Conservation (phyloP, 2,888 invertebrate species). For the Napeogenes inachia region DNA sequence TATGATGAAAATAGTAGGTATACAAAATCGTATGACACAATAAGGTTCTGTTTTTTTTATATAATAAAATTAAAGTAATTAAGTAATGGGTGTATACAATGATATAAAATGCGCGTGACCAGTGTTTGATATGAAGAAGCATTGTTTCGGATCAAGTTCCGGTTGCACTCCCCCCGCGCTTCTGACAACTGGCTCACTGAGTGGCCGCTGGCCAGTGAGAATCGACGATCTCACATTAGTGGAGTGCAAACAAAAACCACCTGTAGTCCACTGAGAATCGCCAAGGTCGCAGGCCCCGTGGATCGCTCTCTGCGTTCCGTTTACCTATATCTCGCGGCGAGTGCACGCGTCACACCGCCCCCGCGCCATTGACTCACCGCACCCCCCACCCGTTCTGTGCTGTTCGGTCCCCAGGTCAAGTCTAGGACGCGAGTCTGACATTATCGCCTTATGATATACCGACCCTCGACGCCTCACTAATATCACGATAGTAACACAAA, state of each 20-base stretch:
- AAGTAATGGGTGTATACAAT: conserved; percentile 12
- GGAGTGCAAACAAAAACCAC: conserved; percentile 71
- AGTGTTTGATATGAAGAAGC: conserved; percentile 39
- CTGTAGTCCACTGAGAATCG: conserved; percentile 73
- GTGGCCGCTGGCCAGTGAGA: conserved; percentile 42
- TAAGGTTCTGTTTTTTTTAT: neutral
- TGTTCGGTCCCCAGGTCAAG: conserved; percentile 45
- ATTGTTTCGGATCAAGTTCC: conserved; percentile 58
- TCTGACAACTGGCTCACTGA: conserved; percentile 39
- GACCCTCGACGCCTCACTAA: neutral
- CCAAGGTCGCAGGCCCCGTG: conserved; percentile 72
- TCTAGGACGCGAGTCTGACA: conserved; percentile 54
- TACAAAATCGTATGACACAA: neutral
- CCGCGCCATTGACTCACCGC: conserved; percentile 62
- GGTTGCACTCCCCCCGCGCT: conserved; percentile 51
- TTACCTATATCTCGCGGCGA: conserved; percentile 76
- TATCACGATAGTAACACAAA: too few relatives aligned
- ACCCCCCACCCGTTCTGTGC: conserved; percentile 37
- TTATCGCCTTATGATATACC: neutral
- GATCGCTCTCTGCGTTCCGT: conserved; percentile 69
- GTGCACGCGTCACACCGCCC: conserved; percentile 63
- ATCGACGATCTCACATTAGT: conserved; percentile 55
- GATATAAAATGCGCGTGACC: conserved; percentile 22
- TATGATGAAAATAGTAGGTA: too few relatives aligned
- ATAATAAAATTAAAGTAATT: neutral